Conservation (phyloP, 2,797 vertebrate genomes). For the Xenentodon cancila region DNA sequence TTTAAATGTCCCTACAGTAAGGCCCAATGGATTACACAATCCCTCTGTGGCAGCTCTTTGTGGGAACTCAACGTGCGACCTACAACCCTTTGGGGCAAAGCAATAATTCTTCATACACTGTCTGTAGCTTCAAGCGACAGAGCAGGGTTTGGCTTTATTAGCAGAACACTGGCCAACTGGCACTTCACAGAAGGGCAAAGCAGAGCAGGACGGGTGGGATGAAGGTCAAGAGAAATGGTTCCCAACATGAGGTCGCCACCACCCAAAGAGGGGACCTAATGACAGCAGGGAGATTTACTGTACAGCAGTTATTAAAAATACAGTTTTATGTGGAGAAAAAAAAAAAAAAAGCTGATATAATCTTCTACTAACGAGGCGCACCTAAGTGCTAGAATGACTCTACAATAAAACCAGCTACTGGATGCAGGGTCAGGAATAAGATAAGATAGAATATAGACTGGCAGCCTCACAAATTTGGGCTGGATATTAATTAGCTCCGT, state of each 20-base stretch:
- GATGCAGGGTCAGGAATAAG: too few species aligned
- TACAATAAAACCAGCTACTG: too few species aligned
- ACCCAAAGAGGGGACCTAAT: too few species aligned
- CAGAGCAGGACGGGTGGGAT: background rate
- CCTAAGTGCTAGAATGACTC: too few species aligned
- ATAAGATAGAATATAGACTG: too few species aligned
- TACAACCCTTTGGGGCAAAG: conserved; percentile 49
- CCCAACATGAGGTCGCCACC: background rate
- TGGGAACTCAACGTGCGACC: conserved; percentile 46
- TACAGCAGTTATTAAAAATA: too few species aligned
- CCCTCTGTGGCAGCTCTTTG: conserved; percentile 20
- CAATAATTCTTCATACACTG: conserved; percentile 44
- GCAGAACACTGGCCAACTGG: background rate
- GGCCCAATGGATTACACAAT: conserved; percentile 50
- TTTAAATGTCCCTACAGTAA: conserved; percentile 18
- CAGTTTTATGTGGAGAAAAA: too few species aligned
- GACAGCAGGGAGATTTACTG: too few species aligned
- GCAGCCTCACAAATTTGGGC: too few species aligned
- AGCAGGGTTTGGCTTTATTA: conserved; percentile 10
- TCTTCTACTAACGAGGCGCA: too few species aligned
- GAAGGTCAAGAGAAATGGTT: conserved; percentile 1
- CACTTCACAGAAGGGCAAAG: background rate
- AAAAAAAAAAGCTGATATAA: too few species aligned
- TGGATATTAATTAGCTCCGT: too few species aligned
- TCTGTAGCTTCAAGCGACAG: conserved; percentile 29